Percentiles rank a stretch among this genome's conserved stretches.
phyloP scores from a whole-genome alignment of 2,888 invertebrate genomes.

The Rotaria macrura region DNA sequence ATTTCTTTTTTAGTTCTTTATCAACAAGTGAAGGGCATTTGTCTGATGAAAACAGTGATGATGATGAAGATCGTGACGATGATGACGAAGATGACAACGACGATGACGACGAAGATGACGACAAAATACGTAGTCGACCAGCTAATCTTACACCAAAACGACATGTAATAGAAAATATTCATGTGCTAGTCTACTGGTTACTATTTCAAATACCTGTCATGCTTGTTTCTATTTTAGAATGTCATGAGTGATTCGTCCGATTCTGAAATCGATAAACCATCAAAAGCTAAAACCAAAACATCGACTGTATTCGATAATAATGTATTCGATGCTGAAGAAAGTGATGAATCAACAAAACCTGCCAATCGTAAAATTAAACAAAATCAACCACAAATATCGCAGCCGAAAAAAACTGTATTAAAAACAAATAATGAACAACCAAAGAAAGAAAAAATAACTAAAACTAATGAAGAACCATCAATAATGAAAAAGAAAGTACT shows the following conservation, averaged over 20 bases:
- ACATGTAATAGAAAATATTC: too few species aligned
- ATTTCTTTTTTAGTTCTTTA: not conserved
- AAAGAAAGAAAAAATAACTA: not conserved
- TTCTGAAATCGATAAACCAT: not conserved
- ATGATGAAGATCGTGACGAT: not conserved
- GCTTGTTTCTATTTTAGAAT: not conserved
- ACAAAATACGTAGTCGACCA: not conserved
- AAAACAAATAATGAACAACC: not conserved
- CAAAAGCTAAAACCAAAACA: not conserved
- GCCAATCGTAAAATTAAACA: not conserved
- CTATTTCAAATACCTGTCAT: not conserved
- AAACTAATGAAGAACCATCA: not conserved
- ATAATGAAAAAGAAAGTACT: not conserved
- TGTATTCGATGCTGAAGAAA: constrained; percentile 9
- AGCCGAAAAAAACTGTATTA: not conserved
- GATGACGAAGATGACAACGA: not conserved
- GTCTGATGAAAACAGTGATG: not conserved
- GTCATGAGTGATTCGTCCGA: not conserved
- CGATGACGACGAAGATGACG: not conserved
- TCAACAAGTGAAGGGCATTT: not conserved
- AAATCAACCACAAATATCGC: not conserved
- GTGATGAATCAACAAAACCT: not conserved
- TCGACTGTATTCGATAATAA: not conserved
- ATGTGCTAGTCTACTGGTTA: too few species aligned
- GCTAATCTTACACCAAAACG: not conserved